These are phyloP conservation scores for Macrobrachium nipponense DNA, from an alignment of 1,140 invertebrate species.

Conservation along the genomic window DNA sequence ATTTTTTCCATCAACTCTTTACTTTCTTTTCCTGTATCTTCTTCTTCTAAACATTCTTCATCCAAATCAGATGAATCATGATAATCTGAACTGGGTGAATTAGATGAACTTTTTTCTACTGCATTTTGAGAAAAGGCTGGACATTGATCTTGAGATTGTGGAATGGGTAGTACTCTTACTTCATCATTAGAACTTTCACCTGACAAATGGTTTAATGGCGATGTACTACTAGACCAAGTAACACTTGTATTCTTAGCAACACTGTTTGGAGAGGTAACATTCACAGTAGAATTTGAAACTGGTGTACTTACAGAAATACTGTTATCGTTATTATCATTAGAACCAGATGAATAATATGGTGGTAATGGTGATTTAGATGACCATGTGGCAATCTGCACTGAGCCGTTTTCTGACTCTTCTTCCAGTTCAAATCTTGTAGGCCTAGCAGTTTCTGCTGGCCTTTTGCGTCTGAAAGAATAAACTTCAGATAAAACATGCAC, in stretches of 20 bases:
- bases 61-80: not conserved
- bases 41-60: slow-evolving; percentile 20
- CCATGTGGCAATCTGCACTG: slow-evolving; percentile 24
- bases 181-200: not conserved
- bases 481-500: not conserved
- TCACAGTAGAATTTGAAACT: no score
- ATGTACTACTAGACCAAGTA: no score
- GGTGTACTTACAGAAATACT: slow-evolving; percentile 1
- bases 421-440: slow-evolving; percentile 58
- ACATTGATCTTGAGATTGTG: slow-evolving; percentile 15
- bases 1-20: slow-evolving; percentile 44
- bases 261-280: no score
- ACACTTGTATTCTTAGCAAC: no score
- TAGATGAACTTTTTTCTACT: not conserved
- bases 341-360: slow-evolving; percentile 3
- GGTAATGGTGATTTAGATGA: slow-evolving; percentile 25
- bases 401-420: slow-evolving; percentile 42
- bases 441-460: slow-evolving; percentile 44
- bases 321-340: no score
- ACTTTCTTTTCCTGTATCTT: slow-evolving; percentile 25
- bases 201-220: no score
- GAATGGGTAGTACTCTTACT: no score
- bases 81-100: not conserved
- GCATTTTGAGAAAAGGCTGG: not conserved
- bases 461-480: slow-evolving; percentile 37